Evolutionary conservation across 2,113 vertebrate species (phyloP).

Genomic region (Centropristis striata): DNA sequence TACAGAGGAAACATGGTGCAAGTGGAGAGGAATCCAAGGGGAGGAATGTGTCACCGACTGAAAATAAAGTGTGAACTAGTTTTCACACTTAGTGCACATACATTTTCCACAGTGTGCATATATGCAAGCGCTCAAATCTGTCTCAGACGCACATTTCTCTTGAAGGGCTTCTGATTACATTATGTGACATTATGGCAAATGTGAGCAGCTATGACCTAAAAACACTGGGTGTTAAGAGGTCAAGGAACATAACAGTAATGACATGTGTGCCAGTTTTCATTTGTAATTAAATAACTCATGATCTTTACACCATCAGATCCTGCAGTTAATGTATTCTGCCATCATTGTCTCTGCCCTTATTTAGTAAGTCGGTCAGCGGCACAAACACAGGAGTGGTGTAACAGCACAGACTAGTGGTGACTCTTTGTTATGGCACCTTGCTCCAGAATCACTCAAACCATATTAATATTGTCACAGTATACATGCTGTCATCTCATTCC

Average conservation of each 20-base stretch:
- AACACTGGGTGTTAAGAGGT: slow-evolving; percentile 15
- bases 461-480: not conserved
- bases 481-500: not conserved
- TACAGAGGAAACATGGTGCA: slow-evolving; percentile 54
- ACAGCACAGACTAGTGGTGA: slow-evolving; percentile 79
- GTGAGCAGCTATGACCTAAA: slow-evolving; percentile 2
- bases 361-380: slow-evolving; percentile 74
- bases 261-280: slow-evolving; percentile 32
- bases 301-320: slow-evolving; percentile 57
- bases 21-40: slow-evolving; percentile 24
- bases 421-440: slow-evolving; percentile 35
- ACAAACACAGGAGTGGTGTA: slow-evolving; percentile 63
- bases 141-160: slow-evolving; percentile 7
- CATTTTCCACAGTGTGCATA: slow-evolving; percentile 29
- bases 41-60: slow-evolving; percentile 52
- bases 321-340: slow-evolving; percentile 75
- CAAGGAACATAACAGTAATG: slow-evolving; percentile 3
- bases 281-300: slow-evolving; percentile 30
- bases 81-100: slow-evolving; percentile 40
- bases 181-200: not conserved
- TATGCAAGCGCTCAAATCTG: slow-evolving; percentile 3
- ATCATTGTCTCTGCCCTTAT: slow-evolving; percentile 68
- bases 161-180: slow-evolving; percentile 1
- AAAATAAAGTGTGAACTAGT: slow-evolving; percentile 60
- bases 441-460: not conserved